A percentile compares a stretch with the other conserved stretches of the same genome.
Evolutionary conservation across 2,113 vertebrate species (phyloP).

Genomic region (Girardinichthys multiradiatus): DNA sequence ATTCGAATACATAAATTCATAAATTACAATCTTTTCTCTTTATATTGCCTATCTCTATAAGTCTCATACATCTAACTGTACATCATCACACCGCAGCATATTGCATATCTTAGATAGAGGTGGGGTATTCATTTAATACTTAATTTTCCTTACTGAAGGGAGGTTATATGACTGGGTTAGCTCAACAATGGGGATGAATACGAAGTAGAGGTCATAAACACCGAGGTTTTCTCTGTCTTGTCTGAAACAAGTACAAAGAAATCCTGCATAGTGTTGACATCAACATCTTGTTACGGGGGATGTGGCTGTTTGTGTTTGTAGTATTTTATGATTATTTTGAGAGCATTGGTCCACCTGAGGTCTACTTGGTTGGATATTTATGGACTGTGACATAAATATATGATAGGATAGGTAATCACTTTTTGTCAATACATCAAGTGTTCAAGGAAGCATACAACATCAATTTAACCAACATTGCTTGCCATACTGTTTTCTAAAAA

Average conservation of each 20-base stretch:
- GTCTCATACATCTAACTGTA: conserved; percentile 66
- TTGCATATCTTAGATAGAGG: conserved; percentile 69
- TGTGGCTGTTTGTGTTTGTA: conserved; percentile 1
- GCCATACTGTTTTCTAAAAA: conserved; percentile 22
- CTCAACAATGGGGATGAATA: conserved; percentile 23
- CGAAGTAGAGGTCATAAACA: conserved; percentile 28
- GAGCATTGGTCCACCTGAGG: conserved; percentile 64
- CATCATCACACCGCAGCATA: conserved; percentile 57
- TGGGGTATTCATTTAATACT: conserved; percentile 32
- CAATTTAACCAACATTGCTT: conserved; percentile 32
- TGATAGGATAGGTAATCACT: conserved; percentile 8
- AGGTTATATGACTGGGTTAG: conserved; percentile 15
- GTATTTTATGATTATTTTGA: conserved; percentile 10
- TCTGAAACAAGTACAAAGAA: conserved; percentile 32
- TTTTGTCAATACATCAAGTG: conserved; percentile 34
- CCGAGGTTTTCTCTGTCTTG: conserved; percentile 30
- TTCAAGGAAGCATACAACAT: conserved; percentile 20
- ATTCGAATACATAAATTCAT: conserved; percentile 59
- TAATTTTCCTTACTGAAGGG: conserved; percentile 29
- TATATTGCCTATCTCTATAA: conserved; percentile 56
- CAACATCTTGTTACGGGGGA: conserved; percentile 37
- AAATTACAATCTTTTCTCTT: conserved; percentile 64
- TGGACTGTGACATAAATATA: conserved; percentile 11
- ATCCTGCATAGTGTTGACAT: conserved; percentile 23
- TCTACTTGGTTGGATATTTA: conserved; percentile 34